Percentiles rank a stretch among this genome's conserved stretches.
Evolutionary conservation across 2,888 invertebrate species (phyloP).

Genomic region (Brachylomia viminalis): DNA sequence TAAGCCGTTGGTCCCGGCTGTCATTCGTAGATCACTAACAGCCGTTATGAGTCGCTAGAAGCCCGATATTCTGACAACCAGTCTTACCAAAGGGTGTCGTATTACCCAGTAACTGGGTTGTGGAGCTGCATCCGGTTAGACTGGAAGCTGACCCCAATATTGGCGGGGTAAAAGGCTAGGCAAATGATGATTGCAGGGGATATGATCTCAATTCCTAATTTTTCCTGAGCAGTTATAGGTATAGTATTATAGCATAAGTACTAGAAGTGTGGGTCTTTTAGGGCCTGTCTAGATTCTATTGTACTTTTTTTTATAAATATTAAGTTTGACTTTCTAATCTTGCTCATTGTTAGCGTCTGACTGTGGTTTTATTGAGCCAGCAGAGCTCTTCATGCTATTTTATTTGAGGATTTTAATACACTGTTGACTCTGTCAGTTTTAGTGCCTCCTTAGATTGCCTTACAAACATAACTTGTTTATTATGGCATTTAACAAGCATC

Average conservation of each 20-base stretch:
- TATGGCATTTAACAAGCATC: background rate
- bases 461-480: slow-evolving; percentile 24
- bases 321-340: background rate
- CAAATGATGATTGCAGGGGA: background rate
- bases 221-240: background rate
- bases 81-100: background rate
- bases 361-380: background rate
- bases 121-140: background rate
- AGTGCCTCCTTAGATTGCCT: background rate
- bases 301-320: background rate
- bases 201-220: background rate
- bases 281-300: background rate
- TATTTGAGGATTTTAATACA: slow-evolving; percentile 17
- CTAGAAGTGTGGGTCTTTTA: background rate
- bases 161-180: background rate
- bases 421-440: background rate
- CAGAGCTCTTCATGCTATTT: background rate
- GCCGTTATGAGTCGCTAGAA: background rate
- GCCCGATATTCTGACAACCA: background rate
- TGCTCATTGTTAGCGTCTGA: background rate
- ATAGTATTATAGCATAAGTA: background rate
- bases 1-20: background rate
- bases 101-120: background rate
- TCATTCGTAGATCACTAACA: background rate
- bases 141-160: background rate